Evolutionary conservation across 2,888 invertebrate genomes (phyloP).

Genomic region (Ennomos fuscantarius): DNA sequence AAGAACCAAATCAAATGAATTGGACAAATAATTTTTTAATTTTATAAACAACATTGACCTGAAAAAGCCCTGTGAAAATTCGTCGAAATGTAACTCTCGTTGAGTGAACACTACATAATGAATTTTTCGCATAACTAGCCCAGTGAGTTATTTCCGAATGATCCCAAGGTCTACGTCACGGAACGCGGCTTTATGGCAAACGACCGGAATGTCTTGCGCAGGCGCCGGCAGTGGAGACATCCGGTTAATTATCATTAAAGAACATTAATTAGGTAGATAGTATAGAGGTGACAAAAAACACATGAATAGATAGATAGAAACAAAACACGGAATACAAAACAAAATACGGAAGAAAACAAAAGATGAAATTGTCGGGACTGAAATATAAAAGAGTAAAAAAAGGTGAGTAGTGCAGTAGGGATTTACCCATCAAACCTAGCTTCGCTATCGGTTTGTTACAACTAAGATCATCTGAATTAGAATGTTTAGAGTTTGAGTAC

Average conservation of each 20-base stretch:
- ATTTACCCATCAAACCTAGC: background rate
- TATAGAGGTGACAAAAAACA: no score
- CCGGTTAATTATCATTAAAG: conserved; percentile 13
- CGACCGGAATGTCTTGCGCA: conserved; percentile 36
- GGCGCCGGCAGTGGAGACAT: conserved; percentile 25
- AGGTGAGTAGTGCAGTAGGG: background rate
- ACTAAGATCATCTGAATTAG: no score
- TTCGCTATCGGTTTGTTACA: no score
- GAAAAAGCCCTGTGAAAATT: background rate
- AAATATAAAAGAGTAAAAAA: no score
- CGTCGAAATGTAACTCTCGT: conserved; percentile 4
- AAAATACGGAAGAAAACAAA: no score
- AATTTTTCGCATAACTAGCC: conserved; percentile 8
- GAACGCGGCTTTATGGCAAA: conserved; percentile 30
- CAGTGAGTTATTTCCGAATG: conserved; percentile 23
- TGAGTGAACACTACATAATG: conserved; percentile 2
- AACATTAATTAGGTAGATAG: no score
- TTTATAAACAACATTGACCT: background rate
- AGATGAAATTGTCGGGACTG: no score
- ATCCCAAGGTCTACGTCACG: conserved; percentile 32
- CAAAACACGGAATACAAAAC: no score
- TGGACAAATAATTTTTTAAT: no score
- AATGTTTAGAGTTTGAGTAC: no score
- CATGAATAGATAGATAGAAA: no score
- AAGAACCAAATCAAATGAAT: no score